Base-by-base conservation (phyloP, 2,888 invertebrate species). In the Apamea crenata region DNA sequence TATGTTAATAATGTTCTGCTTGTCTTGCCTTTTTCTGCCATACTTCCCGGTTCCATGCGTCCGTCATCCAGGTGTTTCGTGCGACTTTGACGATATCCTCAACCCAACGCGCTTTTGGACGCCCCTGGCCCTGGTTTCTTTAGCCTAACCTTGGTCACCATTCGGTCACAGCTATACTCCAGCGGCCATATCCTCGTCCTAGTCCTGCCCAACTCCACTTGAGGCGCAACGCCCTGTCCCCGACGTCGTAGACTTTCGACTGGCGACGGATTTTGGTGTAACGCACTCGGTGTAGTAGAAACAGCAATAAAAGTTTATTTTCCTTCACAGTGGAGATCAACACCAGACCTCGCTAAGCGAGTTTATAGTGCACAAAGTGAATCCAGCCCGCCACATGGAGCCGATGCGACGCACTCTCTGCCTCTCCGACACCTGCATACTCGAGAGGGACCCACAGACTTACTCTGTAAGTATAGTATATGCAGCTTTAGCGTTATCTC, bases 391-490 rank as follows among this genome's bases (percentile, higher is more conserved):
- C 47, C 98, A 99, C 93, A 97, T 98, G 91, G 99, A 99, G 91
- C 98, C 99, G 0, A 98, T 99, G 90, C 97, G 99, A 85, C 97
- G 99, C 78, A 98, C 99, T 0, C 97, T 99, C 53, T 99, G 99
- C 93, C 97, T 99, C 36, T 99, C 99, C 0, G 99, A 99, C 95
- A 98, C 98, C 0, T 99, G 99, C 93, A 97, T 99, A 74, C 96
- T 99, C 73, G 99, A 99, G 96, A 97, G 99, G 88, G 99, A 99
- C 96, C 99, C 99, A 4, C 99, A 99, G 93, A 99, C 99, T 1
- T 99, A 99, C 94, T 98, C 98, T 89, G 98, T 99, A 88, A 94
- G 96, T 85, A 56, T 63, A 94, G 96, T 85, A 56, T 63, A 16
- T 29, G 4, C 5, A 65, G 2, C n/a, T 16, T 6, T 21, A 36